A percentile compares a stretch with the other conserved stretches of the same genome.
Conservation (phyloP, 2,888 invertebrate species). For the Leptopterna dolabrata region DNA sequence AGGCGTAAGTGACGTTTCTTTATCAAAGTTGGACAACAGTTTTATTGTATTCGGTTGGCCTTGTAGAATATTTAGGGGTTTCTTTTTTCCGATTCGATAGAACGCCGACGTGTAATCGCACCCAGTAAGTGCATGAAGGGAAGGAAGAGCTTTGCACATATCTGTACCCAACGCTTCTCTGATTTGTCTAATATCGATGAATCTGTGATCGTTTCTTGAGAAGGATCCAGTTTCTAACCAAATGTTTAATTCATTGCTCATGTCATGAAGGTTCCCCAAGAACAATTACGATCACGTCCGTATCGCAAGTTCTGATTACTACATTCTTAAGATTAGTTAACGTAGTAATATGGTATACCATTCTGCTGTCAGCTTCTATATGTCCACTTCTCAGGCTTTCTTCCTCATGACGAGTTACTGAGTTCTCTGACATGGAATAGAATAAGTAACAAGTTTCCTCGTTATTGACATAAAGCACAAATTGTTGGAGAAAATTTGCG, state of each 20-base stretch:
- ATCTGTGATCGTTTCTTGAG: neutral
- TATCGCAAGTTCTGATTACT: slow-evolving; percentile 30
- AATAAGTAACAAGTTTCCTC: neutral
- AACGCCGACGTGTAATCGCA: slow-evolving; percentile 45
- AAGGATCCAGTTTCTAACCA: slow-evolving; percentile 31
- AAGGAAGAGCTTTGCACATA: slow-evolving; percentile 25
- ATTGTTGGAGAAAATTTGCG: slow-evolving; percentile 59
- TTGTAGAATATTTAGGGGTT: slow-evolving; percentile 15
- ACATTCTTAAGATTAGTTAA: slow-evolving; percentile 54
- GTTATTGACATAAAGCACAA: slow-evolving; percentile 61
- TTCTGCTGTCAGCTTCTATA: slow-evolving; percentile 63
- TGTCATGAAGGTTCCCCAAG: slow-evolving; percentile 30
- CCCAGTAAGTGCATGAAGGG: slow-evolving; percentile 42
- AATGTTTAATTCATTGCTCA: neutral
- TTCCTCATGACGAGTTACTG: neutral
- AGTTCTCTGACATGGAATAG: neutral
- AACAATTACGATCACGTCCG: slow-evolving; percentile 44
- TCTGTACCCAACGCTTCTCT: neutral
- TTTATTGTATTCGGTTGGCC: neutral
- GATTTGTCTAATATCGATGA: slow-evolving; percentile 20
- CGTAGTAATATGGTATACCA: slow-evolving; percentile 59
- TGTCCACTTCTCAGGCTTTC: slow-evolving; percentile 57
- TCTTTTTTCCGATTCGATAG: slow-evolving; percentile 30
- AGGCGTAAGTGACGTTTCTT: neutral
- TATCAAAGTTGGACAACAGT: neutral